Base-by-base conservation (phyloP, 2,888 invertebrate genomes). In the Villa cingulata region DNA sequence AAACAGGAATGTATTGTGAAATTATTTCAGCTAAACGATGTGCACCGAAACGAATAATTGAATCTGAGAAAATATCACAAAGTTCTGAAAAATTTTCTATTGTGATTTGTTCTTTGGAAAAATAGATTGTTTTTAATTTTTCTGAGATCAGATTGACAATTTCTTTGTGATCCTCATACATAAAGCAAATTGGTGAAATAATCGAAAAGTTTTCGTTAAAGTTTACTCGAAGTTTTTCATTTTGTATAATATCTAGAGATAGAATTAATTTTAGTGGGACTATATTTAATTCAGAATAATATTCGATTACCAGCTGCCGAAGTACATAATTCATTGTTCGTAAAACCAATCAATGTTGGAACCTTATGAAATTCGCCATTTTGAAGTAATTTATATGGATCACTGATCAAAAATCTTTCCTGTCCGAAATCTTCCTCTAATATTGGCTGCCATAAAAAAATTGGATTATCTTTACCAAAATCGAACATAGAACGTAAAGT, bases 141-240 rank as follows among this genome's bases (percentile, higher is more conserved):
- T 38, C 9, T 2, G 48, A 41, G 16, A 44, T 45, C 2, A 29
- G 20, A 6, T 37, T 67, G n/a, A 65, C 61, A 40, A 67, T 32
- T 32, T 32, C 29, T 32, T 32, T 32, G 3, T 12, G 12, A 36
- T 12, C 12, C 12, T 32, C 12, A 52, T 74, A 76, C 43, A 70
- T 54, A 52, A 75, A 75, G 36, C 66, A 61, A 23, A 74, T 71
- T 0, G 77, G 76, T 0, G 73, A 72, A n/a, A 71, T 48, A 44
- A 55, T 61, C 4, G 72, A 63, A 61, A 74, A 77, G 15, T 74
- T 58, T 9, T 61, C 57, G 48, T 72, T 68, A 38, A 74, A 57
- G 36, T 71, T 59, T 4, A 64, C 53, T 14, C 66, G 57, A 18
- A 70, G 54, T 0, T 67, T 63, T 19, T 63, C 59, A 51, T 73